Conservation (phyloP, 2,113 vertebrate genomes). For the Lipotes vexillifer region DNA sequence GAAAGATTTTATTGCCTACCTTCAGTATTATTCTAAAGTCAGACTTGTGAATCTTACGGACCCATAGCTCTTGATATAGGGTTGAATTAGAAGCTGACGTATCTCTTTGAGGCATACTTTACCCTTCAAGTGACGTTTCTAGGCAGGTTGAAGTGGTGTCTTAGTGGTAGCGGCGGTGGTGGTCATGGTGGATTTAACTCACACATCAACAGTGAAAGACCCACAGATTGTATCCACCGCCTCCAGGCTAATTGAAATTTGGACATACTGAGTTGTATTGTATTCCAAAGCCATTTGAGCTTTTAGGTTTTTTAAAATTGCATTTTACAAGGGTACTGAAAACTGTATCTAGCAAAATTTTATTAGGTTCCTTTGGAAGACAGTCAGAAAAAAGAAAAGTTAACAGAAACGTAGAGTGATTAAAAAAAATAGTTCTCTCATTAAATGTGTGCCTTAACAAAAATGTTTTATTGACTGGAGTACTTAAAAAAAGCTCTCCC, state of each 20-base stretch:
- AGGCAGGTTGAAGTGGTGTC: not conserved
- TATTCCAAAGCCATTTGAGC: not conserved
- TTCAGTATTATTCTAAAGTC: not conserved
- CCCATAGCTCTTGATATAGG: not conserved
- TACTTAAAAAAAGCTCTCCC: not conserved
- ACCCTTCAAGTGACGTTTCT: not conserved
- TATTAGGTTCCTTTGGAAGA: slow-evolving; percentile 3
- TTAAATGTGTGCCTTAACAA: not conserved
- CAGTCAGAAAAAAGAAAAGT: not conserved
- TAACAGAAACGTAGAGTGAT: not conserved
- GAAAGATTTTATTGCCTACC: not conserved
- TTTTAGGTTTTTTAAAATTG: not conserved
- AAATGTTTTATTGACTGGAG: not conserved
- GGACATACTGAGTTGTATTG: not conserved
- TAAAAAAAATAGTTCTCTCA: not conserved
- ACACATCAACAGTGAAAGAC: not conserved
- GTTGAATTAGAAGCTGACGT: not conserved
- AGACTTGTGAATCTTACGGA: not conserved
- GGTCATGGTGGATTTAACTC: not conserved
- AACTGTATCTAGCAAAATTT: not conserved
- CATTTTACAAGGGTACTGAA: not conserved
- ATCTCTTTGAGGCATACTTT: not conserved
- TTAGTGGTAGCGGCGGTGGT: not conserved
- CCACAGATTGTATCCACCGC: not conserved
- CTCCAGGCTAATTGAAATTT: not conserved